These are phyloP conservation scores for Batillaria attramentaria DNA, from an alignment of 1,140 invertebrate species.

Conservation along the genomic window DNA sequence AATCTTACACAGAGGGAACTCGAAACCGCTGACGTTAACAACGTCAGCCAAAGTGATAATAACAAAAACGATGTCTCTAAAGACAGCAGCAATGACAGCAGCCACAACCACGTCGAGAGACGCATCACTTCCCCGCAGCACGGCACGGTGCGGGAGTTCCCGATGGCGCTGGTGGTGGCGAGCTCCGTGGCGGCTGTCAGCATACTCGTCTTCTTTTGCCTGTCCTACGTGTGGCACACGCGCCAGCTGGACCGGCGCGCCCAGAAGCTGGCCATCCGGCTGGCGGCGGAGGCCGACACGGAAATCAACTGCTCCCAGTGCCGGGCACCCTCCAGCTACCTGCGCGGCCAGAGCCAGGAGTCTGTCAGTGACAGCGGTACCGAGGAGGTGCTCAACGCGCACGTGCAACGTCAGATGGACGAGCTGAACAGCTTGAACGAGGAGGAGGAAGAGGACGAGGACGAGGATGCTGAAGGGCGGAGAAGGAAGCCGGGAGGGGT, in stretches of 20 bases:
- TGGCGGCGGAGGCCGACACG: conserved; percentile 40
- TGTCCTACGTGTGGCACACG: conserved; percentile 47
- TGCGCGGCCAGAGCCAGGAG: neutral
- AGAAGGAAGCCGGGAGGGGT: conserved; percentile 34
- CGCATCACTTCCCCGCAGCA: neutral
- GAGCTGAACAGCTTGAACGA: conserved; percentile 30
- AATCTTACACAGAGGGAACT: neutral
- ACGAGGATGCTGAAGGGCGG: conserved; percentile 17
- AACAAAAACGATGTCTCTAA: neutral
- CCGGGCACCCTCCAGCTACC: neutral
- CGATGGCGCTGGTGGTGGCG: conserved; percentile 42
- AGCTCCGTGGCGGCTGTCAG: conserved; percentile 40
- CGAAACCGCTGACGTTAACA: neutral
- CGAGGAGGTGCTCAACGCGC: neutral
- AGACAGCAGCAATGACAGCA: neutral
- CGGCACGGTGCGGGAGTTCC: conserved; percentile 29
- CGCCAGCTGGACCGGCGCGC: conserved; percentile 45
- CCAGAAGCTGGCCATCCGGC: conserved; percentile 44
- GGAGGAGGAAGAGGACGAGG: conserved; percentile 16
- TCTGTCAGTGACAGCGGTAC: conserved; percentile 13
- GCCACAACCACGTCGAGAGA: neutral
- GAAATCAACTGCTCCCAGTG: conserved; percentile 26
- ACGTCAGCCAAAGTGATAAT: neutral
- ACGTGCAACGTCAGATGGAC: conserved; percentile 8
- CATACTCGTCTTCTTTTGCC: conserved; percentile 47